Evolutionary conservation across 2,888 invertebrate genomes (phyloP).

Genomic region (Lucinisca nassula): DNA sequence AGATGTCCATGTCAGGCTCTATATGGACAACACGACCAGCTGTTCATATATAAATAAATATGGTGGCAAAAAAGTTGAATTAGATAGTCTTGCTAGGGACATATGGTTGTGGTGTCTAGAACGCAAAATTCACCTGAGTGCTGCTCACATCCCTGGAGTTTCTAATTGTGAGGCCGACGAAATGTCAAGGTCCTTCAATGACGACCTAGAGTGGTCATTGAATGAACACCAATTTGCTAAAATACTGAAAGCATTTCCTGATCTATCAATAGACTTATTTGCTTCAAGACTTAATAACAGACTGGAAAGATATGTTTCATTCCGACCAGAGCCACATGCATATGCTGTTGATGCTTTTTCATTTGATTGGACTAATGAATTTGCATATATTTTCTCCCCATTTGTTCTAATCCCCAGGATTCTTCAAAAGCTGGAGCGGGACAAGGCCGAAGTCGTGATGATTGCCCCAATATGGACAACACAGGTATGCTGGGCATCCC

Average conservation of each 20-base stretch:
- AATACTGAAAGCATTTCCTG: not conserved
- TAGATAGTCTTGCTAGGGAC: constrained; percentile 2
- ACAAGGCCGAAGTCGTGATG: constrained; percentile 13
- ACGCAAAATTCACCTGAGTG: constrained; percentile 31
- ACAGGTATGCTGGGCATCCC: not conserved
- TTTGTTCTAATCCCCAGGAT: constrained; percentile 18
- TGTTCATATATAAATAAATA: constrained; percentile 31
- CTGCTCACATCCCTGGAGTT: constrained; percentile 34
- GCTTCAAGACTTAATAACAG: constrained; percentile 7
- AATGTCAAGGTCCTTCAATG: constrained; percentile 30
- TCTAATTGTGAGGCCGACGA: constrained; percentile 31
- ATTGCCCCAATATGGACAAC: constrained; percentile 30
- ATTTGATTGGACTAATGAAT: not conserved
- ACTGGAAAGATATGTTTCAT: not conserved
- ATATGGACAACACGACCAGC: constrained; percentile 17
- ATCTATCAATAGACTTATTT: not conserved
- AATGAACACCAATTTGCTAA: not conserved
- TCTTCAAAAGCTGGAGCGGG: constrained; percentile 16
- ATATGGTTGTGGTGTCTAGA: constrained; percentile 44
- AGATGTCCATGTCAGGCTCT: not conserved
- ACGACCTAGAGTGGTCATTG: constrained; percentile 45
- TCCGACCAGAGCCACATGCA: not conserved
- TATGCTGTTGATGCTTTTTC: constrained; percentile 11
- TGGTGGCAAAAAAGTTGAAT: constrained; percentile 21
- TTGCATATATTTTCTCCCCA: constrained; percentile 20